Conservation (phyloP, 2,797 vertebrate species). For the Poecilia picta region DNA sequence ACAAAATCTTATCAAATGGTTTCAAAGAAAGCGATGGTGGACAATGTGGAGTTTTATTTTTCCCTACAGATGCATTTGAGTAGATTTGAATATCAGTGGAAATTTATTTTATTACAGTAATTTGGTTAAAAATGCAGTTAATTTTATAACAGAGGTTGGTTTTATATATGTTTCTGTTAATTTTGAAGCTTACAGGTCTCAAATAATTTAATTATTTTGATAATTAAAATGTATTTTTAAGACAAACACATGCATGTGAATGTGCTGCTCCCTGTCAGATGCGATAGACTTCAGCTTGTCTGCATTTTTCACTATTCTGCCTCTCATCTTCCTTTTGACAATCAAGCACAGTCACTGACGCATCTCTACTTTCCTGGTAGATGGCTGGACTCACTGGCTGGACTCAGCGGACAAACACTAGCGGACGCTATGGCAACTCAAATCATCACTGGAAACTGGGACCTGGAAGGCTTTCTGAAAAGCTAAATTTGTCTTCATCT, state of each 20-base stretch:
- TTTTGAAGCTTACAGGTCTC: not conserved
- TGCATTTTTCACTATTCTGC: not conserved
- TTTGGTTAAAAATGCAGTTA: not conserved
- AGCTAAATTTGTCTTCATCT: not conserved
- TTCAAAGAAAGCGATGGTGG: not conserved
- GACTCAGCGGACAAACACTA: not conserved
- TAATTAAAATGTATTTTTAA: not conserved
- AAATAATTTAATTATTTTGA: not conserved
- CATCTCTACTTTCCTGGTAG: not conserved
- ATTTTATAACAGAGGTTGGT: not conserved
- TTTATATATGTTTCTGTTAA: not conserved
- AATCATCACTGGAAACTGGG: not conserved
- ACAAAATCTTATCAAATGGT: no score
- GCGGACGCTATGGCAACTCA: not conserved
- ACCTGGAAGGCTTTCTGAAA: not conserved
- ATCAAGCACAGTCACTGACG: not conserved
- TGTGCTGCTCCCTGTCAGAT: not conserved
- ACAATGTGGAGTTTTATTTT: no score
- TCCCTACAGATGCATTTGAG: no score
- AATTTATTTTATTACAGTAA: not conserved
- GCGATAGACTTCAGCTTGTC: not conserved
- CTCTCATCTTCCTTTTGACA: not conserved
- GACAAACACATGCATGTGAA: not conserved
- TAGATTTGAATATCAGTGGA: not conserved
- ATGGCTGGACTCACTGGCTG: not conserved